Base-by-base conservation (phyloP, 2,113 vertebrate species). In the Nesoenas mayeri region DNA sequence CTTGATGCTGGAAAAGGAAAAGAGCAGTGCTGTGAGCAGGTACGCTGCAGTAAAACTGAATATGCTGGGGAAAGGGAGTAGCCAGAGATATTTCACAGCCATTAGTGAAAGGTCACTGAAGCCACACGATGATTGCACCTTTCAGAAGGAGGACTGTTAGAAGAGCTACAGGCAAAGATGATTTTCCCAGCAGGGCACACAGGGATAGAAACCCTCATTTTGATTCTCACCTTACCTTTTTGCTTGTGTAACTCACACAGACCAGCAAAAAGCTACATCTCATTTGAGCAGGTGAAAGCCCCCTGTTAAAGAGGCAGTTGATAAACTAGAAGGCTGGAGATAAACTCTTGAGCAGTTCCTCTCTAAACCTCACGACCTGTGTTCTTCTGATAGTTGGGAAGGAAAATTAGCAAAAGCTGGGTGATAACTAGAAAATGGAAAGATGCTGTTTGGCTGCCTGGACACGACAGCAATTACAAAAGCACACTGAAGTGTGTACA, bases 361-460 rank as follows among this genome's bases (percentile, higher is more conserved):
- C 72, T 67, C 24, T 25, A 18, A 79, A 42, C 24, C 73, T 64
- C 53, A 12, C 64, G 31, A 0, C 2, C 61, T 18, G 15, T 7
- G 22, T 11, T 53, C 11, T 65, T 28, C 40, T 53, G 66, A 32
- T 1, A 11, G 29, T 53, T 12, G n/a, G 38, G 61, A 53, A 36
- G 42, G 29, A 82, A 44, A 75, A 84, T 3, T 0, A 70, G 15
- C 38, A 26, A 10, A 15, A 64, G 9, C 40, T 38, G 3, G 0
- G 31, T 1, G 25, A 2, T 36, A 3, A 10, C 3, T 9, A 67
- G 56, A 31, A 22, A 11, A 2, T 5, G 16, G 21, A 28, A 38
- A 51, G 91, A 18, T 89, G 71, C 2, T 31, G 44, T 29, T 32
- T 11, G 85, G 1, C 8, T 8, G 34, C 7, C 70, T 58, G 75